Evolutionary conservation across 2,797 vertebrate genomes (phyloP).

Genomic region (Hemitrygon akajei): DNA sequence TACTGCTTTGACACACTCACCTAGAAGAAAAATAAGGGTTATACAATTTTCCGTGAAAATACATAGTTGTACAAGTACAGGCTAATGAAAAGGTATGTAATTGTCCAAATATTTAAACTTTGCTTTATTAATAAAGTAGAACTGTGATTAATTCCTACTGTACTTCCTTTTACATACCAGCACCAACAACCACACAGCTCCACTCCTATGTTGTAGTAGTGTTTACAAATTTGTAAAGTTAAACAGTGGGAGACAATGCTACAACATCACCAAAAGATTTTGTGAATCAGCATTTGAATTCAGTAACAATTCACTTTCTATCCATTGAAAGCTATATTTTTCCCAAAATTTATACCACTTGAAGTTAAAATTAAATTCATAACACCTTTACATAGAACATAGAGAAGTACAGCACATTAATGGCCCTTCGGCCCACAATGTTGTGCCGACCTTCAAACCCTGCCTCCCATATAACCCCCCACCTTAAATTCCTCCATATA

Average conservation of each 20-base stretch:
- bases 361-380: not conserved
- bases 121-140: not conserved
- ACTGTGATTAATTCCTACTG: too few species aligned
- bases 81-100: not conserved
- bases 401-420: too few species aligned
- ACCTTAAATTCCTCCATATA: too few species aligned
- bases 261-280: not conserved
- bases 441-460: too few species aligned
- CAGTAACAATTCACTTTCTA: not conserved
- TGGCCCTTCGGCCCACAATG: too few species aligned
- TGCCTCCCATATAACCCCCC: too few species aligned
- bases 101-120: not conserved
- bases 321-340: not conserved
- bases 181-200: too few species aligned
- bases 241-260: not conserved
- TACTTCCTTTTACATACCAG: too few species aligned
- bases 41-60: not conserved
- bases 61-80: not conserved
- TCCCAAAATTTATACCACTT: not conserved
- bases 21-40: slow-evolving; percentile 49
- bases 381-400: too few species aligned
- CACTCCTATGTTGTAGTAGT: not conserved
- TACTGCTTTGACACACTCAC: slow-evolving; percentile 62
- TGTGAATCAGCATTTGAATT: not conserved
- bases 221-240: not conserved